A percentile compares a stretch with the other conserved stretches of the same genome.
Evolutionary conservation across 2,113 vertebrate genomes (phyloP).

Genomic region (Nyctibius bracteatus): DNA sequence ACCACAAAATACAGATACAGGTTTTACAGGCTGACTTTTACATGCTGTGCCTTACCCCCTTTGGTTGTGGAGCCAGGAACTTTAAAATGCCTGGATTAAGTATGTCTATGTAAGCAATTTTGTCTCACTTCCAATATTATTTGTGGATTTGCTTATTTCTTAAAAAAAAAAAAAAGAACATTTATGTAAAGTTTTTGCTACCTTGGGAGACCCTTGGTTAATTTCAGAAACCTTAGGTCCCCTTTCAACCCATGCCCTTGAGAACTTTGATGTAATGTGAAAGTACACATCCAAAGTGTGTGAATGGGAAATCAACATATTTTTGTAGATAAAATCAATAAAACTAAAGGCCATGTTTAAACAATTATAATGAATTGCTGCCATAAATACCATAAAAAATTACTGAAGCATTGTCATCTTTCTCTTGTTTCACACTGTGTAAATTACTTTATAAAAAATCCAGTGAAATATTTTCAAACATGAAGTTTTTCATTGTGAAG

Average conservation of each 20-base stretch:
- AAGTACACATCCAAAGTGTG: slow-evolving; percentile 25
- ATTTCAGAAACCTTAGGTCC: background rate
- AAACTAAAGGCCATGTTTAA: slow-evolving; percentile 37
- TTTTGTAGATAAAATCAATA: slow-evolving; percentile 32
- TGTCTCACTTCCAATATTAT: background rate
- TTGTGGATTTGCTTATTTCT: background rate
- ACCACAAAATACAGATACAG: background rate
- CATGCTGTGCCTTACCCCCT: background rate
- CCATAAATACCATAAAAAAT: background rate
- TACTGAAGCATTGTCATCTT: background rate
- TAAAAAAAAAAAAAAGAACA: background rate
- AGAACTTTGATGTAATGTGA: slow-evolving; percentile 19
- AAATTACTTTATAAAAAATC: background rate
- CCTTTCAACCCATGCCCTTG: background rate
- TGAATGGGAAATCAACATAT: slow-evolving; percentile 50
- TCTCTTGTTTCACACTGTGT: background rate
- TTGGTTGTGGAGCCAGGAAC: background rate
- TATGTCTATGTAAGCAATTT: background rate
- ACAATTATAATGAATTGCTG: slow-evolving; percentile 2
- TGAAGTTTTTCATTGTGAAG: background rate
- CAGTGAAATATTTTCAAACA: background rate
- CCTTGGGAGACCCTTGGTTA: background rate
- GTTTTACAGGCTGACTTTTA: background rate
- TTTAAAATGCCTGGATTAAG: background rate
- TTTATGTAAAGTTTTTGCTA: background rate